Base-by-base conservation (phyloP, 2,797 vertebrate genomes). In the Syndactyla subalaris region DNA sequence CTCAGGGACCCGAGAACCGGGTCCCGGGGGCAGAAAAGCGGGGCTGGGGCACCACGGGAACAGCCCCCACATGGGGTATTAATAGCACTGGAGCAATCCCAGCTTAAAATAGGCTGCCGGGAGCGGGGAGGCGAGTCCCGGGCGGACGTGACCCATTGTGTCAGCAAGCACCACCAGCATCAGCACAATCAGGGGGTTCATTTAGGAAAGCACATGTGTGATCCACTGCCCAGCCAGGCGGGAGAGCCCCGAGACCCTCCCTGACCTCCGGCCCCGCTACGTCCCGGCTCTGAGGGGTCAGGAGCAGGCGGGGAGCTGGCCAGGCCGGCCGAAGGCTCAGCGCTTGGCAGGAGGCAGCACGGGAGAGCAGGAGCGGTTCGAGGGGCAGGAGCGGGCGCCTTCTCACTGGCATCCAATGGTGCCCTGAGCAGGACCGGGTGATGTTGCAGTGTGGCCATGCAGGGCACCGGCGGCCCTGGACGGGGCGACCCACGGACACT, bases 101-200 rank as follows among this genome's bases (percentile, higher is more conserved):
- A 10, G 92, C 94, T 97, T 93, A 97, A 97, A 97, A 97, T 97
- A 96, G 96, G 91, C 91, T 95, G 95, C 83, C 38, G 48, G 91
- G 92, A 94, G 95, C 10, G 46, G 88, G 62, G 92, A 86, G 94
- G 96, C 79, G 51, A 94, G 89, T 86, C 91, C 85, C 45, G 16
- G 89, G 91, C 94, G 74, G 93, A 95, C 88, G 29, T 27, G 87
- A 96, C 95, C 97, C 95, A 97, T 97, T 96, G 95, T 97, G 93
- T 82, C 85, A 94, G 94, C 18, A 19, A 96, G 79, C 84, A 77
- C 32, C n/a, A 17, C 58, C 22, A n/a, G 92, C 71, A 24, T 17
- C 26, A 93, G 67, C 27, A n/a, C 93, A 82, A 59, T 78, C n/a
- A 20, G 39, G 46, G 66, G 80, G 43, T 26, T 83, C 84, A 32